A percentile compares a stretch with the other conserved stretches of the same genome.
Conservation (phyloP, 2,888 invertebrate species). For the Apodemia duryi region DNA sequence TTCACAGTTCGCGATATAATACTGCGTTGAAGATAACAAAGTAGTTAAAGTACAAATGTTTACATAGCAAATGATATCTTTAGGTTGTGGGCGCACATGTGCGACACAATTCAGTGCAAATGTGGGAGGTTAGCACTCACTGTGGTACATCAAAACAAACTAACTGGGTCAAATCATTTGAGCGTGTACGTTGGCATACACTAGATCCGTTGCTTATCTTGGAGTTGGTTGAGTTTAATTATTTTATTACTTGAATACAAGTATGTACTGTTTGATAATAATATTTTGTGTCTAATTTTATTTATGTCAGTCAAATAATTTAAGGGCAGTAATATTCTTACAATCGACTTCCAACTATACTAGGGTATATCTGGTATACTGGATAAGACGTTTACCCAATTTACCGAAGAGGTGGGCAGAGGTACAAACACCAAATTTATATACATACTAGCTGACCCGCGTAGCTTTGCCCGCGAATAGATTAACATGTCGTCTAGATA, state of each 20-base stretch:
- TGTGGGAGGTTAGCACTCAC: slow-evolving; percentile 56
- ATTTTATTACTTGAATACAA: neutral
- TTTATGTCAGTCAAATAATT: neutral
- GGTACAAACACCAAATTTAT: too few relatives aligned
- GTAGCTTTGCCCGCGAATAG: too few relatives aligned
- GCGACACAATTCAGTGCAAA: slow-evolving; percentile 63
- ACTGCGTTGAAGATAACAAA: neutral
- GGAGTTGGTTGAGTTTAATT: neutral
- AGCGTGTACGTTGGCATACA: slow-evolving; percentile 12
- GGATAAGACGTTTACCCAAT: too few relatives aligned
- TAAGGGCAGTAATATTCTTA: too few relatives aligned
- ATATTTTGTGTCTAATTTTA: neutral
- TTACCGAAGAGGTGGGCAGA: too few relatives aligned
- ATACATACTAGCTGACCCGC: too few relatives aligned
- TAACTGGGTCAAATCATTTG: slow-evolving; percentile 47
- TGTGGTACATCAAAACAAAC: slow-evolving; percentile 57
- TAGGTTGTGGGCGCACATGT: slow-evolving; percentile 43
- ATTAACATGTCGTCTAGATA: too few relatives aligned
- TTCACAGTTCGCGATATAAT: neutral
- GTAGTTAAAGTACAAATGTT: slow-evolving; percentile 27
- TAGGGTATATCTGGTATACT: too few relatives aligned
- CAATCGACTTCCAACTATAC: too few relatives aligned
- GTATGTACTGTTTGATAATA: neutral
- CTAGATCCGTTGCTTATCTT: slow-evolving; percentile 1
- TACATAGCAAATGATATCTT: slow-evolving; percentile 33